Conservation (phyloP, 2,888 invertebrate species). For the Yponomeuta malinellus region DNA sequence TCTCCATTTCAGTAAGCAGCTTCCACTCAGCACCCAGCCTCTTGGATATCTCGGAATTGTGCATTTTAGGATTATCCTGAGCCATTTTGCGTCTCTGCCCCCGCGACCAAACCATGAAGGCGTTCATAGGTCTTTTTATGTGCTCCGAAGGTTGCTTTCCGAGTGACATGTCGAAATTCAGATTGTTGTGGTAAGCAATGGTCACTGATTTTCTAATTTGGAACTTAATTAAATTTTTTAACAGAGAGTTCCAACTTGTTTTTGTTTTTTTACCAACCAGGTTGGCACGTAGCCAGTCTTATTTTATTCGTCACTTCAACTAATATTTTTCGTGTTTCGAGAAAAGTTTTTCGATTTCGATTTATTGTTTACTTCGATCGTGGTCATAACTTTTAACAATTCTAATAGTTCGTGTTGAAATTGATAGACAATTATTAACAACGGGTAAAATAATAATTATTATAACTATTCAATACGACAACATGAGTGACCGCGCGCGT, state of each 20-base stretch:
- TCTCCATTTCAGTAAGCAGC: conserved; percentile 88
- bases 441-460: neutral
- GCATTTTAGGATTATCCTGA: conserved; percentile 95
- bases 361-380: neutral
- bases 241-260: neutral
- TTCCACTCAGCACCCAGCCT: conserved; percentile 93
- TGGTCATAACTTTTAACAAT: neutral
- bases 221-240: neutral
- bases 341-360: neutral
- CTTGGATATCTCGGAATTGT: conserved; percentile 93
- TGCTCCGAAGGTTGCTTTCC: conserved; percentile 78
- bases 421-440: neutral
- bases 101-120: conserved; percentile 96
- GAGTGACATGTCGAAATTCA: conserved; percentile 49
- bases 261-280: neutral
- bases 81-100: conserved; percentile 94
- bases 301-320: neutral
- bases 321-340: neutral
- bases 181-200: conserved; percentile 6
- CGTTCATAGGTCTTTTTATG: conserved; percentile 96
- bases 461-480: neutral
- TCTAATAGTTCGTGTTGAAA: neutral
- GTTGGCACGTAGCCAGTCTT: neutral
- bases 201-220: neutral
- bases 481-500: conserved; percentile 40